phyloP scores from a whole-genome alignment of 2,113 vertebrate genomes.

The Polypterus senegalus region DNA sequence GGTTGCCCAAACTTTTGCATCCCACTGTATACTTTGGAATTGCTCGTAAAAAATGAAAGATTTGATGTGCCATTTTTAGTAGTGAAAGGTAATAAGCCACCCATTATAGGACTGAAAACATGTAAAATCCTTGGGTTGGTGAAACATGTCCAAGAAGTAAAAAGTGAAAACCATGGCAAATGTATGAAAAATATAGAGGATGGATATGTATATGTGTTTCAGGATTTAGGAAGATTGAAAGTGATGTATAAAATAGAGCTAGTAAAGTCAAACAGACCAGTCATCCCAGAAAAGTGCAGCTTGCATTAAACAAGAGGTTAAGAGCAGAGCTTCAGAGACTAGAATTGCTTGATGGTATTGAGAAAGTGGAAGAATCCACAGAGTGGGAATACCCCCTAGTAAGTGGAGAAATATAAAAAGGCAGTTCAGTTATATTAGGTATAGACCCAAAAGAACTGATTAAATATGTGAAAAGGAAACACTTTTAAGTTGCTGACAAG shows the following conservation, averaged over 20 bases:
- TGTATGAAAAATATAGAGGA: background rate
- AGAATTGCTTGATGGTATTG: background rate
- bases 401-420: no score
- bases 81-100: background rate
- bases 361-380: background rate
- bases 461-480: constrained; percentile 9
- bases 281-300: background rate
- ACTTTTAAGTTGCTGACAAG: constrained; percentile 6
- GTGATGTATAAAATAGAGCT: background rate
- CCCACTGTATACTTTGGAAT: no score
- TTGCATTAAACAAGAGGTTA: background rate
- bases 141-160: background rate
- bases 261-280: background rate
- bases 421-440: background rate
- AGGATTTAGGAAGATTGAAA: background rate
- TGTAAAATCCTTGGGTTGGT: no score
- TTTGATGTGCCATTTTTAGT: background rate
- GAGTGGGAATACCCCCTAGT: background rate
- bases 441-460: constrained; percentile 9
- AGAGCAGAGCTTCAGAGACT: background rate
- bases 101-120: constrained; percentile 1
- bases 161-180: background rate
- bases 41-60: no score
- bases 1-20: no score
- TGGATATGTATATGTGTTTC: background rate